Evolutionary conservation across 2,888 invertebrate genomes (phyloP), one percentile per base, ranked within the genome.

Genomic region (Morinoia aosen): DNA sequence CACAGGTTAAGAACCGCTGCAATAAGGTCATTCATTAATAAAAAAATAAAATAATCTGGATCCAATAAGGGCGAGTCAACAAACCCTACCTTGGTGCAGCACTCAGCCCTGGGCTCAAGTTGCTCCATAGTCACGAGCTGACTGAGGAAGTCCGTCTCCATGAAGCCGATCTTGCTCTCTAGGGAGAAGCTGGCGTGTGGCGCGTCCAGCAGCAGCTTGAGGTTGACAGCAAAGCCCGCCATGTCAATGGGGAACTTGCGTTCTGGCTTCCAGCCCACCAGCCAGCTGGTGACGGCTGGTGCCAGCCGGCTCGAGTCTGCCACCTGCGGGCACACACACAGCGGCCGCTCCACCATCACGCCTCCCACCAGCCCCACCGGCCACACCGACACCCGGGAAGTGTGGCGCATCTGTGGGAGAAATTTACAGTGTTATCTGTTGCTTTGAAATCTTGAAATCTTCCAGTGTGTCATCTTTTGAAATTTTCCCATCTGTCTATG

Each of bases 311-410:
- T 57, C 0, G 95, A 58, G 39, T 61, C 56, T 39, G 33, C 76
- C 3, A 96, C 96, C 48, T 95, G 96, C 19, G 39, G 58, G 33
- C 95, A 95, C 40, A 64, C 39, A 64, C 95, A 95, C 95, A 64
- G 95, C 0, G 99, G 99, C 97, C 98, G 98, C 97, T 99, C 99
- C 0, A 99, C 99, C 97, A 99, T 98, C 97, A 99, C 98, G 0
- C 99, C 99, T 16, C 99, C 99, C 0, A 99, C 99, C 10, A 99
- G 98, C 10, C 99, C 99, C 0, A 99, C 99, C 0, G 99, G 99
- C 99, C 99, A 99, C 0, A 99, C 98, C 10, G 99, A 99, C 0
- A 99, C 99, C 97, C 98, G 98, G 97, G 98, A 98, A 4, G 99
- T 98, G 97, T 98, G 98, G 48, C 98, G 97, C 98, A 99, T 99